Conservation (phyloP, 2,797 vertebrate genomes). For the Karalla daura region DNA sequence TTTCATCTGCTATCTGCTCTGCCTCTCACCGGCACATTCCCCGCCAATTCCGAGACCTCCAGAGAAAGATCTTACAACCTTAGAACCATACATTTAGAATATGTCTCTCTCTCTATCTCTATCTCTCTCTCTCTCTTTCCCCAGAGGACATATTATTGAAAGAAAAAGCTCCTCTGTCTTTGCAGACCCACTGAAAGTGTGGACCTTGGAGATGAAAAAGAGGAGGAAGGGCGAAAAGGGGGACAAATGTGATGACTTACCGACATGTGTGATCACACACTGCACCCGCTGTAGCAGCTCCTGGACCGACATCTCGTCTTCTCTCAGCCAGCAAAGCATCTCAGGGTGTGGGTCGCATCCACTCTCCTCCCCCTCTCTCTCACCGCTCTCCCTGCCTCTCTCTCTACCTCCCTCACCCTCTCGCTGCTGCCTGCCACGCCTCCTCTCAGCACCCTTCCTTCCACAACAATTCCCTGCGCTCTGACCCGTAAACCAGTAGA, state of each 20-base stretch:
- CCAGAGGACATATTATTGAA: not conserved
- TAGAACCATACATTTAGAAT: not conserved
- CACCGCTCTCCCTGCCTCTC: conserved; percentile 13
- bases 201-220: not conserved
- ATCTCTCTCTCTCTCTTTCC: too few species aligned
- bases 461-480: not conserved
- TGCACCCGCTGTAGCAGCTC: conserved; percentile 91
- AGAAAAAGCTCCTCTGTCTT: not conserved
- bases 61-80: not conserved
- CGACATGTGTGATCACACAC: conserved; percentile 94
- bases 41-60: not conserved
- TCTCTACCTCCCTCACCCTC: conserved; percentile 29
- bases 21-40: not conserved
- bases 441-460: conserved; percentile 42
- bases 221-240: not conserved
- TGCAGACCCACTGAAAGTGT: not conserved
- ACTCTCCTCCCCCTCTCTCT: conserved; percentile 37
- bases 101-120: too few species aligned
- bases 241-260: conserved; percentile 80
- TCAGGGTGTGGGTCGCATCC: conserved; percentile 80
- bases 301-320: conserved; percentile 95
- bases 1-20: conserved; percentile 11
- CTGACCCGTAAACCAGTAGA: conserved; percentile 31
- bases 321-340: conserved; percentile 92
- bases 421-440: conserved; percentile 59